Percentiles rank a stretch among this genome's conserved stretches.
These are phyloP conservation scores for Xenotilapia caudafasciata DNA, from an alignment of 2,113 vertebrate genomes.

Conservation along the genomic window DNA sequence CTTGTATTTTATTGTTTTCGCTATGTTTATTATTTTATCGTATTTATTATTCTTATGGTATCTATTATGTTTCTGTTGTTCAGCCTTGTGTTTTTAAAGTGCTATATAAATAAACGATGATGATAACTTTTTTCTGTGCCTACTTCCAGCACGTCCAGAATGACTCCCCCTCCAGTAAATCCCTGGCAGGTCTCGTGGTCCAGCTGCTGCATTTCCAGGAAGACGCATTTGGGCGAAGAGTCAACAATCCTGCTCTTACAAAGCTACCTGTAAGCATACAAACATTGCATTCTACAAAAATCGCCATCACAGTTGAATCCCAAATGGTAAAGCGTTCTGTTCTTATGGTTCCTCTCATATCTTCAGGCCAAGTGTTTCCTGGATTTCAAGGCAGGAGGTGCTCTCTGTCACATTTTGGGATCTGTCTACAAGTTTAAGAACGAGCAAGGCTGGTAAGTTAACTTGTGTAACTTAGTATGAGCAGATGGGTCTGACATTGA, in stretches of 20 bases:
- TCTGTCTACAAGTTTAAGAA: conserved; percentile 98
- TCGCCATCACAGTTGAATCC: not conserved
- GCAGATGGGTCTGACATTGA: not conserved
- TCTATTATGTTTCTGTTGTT: too few relatives aligned
- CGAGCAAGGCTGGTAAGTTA: conserved; percentile 95
- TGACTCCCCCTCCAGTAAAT: conserved; percentile 94
- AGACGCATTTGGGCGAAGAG: conserved; percentile 93
- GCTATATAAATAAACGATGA: too few relatives aligned
- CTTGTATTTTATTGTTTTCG: too few relatives aligned
- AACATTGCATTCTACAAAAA: not conserved
- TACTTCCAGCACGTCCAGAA: conserved; percentile 85
- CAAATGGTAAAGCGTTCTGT: not conserved
- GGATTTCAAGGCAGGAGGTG: conserved; percentile 95
- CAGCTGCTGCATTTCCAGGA: conserved; percentile 98
- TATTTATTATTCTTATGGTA: too few relatives aligned
- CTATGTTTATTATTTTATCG: too few relatives aligned
- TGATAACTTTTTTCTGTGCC: not conserved
- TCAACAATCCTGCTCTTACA: conserved; percentile 96
- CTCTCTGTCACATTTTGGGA: conserved; percentile 93
- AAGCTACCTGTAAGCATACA: conserved; percentile 87
- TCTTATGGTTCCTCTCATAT: not conserved
- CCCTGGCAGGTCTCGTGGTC: conserved; percentile 86
- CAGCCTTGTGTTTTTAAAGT: too few relatives aligned
- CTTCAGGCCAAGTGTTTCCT: conserved; percentile 93
- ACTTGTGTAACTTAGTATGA: not conserved